A percentile compares a stretch with the other conserved stretches of the same genome.
Conservation (phyloP, 2,113 vertebrate genomes). For the Hypomesus transpacificus region DNA sequence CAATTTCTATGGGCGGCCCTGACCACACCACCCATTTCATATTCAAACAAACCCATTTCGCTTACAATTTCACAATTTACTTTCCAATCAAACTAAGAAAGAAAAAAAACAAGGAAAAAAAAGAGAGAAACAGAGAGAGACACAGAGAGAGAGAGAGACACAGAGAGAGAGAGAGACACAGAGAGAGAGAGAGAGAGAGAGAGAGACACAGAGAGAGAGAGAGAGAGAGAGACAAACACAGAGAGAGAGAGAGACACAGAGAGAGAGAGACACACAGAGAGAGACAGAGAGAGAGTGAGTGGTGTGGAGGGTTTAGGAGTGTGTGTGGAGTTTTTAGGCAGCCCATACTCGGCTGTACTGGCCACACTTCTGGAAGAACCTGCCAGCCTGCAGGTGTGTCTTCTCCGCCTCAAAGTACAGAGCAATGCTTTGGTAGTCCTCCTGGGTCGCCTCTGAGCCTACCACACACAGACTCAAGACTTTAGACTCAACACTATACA, state of each 20-base stretch:
- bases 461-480: slow-evolving; percentile 25
- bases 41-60: too few relatives aligned
- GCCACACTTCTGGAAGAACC: slow-evolving; percentile 91
- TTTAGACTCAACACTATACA: not conserved
- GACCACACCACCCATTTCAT: too few relatives aligned
- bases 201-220: not conserved
- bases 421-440: slow-evolving; percentile 96
- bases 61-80: too few relatives aligned
- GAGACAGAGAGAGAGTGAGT: not conserved
- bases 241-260: slow-evolving; percentile 34
- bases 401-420: slow-evolving; percentile 95
- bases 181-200: not conserved
- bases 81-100: not conserved
- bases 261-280: not conserved
- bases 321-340: not conserved
- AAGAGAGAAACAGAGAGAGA: not conserved
- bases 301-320: not conserved
- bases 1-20: too few relatives aligned
- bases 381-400: slow-evolving; percentile 92
- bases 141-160: slow-evolving; percentile 37
- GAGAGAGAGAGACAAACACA: slow-evolving; percentile 4
- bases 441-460: slow-evolving; percentile 85
- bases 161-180: not conserved
- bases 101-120: not conserved
- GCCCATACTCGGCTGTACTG: slow-evolving; percentile 86